Evolutionary conservation across 37 sponge, comb jelly and placozoan genomes (phyloP).

Genomic region (Spongia lamella): DNA sequence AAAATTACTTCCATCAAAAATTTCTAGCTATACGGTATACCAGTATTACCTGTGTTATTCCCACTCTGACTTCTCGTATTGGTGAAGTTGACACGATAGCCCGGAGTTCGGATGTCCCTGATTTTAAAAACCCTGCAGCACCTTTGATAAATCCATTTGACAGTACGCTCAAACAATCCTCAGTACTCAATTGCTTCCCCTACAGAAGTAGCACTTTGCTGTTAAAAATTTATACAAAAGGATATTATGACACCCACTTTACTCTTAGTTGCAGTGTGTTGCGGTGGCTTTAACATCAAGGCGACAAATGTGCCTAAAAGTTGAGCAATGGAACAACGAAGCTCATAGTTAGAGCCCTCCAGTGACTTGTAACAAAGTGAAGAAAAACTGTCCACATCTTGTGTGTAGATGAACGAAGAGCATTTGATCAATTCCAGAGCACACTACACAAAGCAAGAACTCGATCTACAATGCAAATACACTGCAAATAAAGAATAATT

Average conservation of each 20-base stretch:
- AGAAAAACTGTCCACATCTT: conserved; percentile 79
- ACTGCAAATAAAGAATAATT: not conserved
- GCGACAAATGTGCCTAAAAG: conserved; percentile 78
- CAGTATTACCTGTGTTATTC: conserved; percentile 82
- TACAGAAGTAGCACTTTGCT: not conserved
- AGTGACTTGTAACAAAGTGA: conserved; percentile 70
- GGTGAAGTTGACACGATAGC: conserved; percentile 63
- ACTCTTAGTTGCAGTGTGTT: conserved; percentile 40
- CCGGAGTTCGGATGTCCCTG: conserved; percentile 64
- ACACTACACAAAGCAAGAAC: conserved; percentile 50
- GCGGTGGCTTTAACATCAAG: conserved; percentile 65
- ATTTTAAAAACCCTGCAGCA: conserved; percentile 67
- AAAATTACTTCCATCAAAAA: no score
- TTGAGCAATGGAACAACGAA: conserved; percentile 73
- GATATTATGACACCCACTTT: conserved; percentile 8
- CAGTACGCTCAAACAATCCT: conserved; percentile 73
- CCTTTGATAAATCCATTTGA: conserved; percentile 82
- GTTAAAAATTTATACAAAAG: not conserved
- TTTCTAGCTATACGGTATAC: no score
- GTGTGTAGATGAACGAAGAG: conserved; percentile 64
- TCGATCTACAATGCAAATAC: no score
- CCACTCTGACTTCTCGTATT: conserved; percentile 83
- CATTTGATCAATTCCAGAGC: conserved; percentile 44
- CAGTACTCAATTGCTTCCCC: conserved; percentile 55
- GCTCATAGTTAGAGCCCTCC: conserved; percentile 84